phyloP scores from a whole-genome alignment of 2,797 vertebrate genomes.

The Mico argentatus region DNA sequence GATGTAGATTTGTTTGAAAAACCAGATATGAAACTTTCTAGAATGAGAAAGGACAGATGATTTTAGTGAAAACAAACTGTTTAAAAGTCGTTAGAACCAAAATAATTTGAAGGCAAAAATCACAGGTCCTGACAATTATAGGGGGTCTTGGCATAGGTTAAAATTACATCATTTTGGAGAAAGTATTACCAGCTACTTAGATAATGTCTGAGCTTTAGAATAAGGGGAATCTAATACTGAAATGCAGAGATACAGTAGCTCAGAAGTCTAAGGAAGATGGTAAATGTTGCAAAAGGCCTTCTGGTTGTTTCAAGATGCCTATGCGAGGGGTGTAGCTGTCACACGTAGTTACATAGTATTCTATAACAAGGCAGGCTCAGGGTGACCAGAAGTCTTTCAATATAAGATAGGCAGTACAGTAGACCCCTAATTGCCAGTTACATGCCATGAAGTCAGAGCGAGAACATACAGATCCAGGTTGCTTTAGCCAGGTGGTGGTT shows the following conservation, averaged over 20 bases:
- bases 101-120: conserved; percentile 31
- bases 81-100: not conserved
- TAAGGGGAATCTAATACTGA: not conserved
- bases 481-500: not conserved
- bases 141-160: not conserved
- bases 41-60: not conserved
- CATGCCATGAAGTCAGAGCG: not conserved
- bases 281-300: not conserved
- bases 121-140: not conserved
- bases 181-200: not conserved
- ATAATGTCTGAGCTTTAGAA: not conserved
- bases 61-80: conserved; percentile 1
- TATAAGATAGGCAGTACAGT: not conserved
- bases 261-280: conserved; percentile 8
- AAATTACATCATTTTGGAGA: not conserved
- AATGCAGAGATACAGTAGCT: not conserved
- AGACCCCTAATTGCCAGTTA: not conserved
- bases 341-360: not conserved
- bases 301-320: not conserved
- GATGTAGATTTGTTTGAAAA: not conserved
- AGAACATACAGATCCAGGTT: not conserved
- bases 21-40: not conserved
- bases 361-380: not conserved
- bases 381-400: not conserved
- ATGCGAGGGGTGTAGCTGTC: not conserved